phyloP scores from a whole-genome alignment of 2,113 vertebrate genomes.

The Ellobius talpinus region DNA sequence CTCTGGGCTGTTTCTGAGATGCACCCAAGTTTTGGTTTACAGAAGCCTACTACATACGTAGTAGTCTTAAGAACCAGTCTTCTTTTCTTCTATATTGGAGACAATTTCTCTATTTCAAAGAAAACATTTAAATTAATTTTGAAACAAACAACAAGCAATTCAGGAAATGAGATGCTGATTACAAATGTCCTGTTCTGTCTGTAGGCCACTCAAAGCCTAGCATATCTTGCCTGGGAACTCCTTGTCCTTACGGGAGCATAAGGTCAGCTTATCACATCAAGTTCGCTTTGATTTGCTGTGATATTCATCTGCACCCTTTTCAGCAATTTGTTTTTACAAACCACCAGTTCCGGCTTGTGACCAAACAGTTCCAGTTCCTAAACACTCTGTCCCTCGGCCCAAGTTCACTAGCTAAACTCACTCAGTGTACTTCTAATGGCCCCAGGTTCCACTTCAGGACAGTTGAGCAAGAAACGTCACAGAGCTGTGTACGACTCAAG shows the following conservation, averaged over 20 bases:
- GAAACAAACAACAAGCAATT: neutral
- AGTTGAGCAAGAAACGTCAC: neutral
- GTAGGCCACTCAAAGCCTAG: neutral
- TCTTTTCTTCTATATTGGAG: conserved; percentile 20
- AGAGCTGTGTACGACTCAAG: neutral
- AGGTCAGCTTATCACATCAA: neutral
- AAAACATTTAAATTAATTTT: conserved; percentile 13
- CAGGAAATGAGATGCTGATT: neutral
- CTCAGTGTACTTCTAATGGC: neutral
- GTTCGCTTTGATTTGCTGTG: conserved; percentile 23
- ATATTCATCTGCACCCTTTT: conserved; percentile 39
- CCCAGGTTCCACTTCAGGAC: neutral
- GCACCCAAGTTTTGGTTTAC: neutral
- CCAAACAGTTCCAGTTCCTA: neutral
- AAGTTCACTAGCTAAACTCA: neutral
- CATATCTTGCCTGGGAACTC: neutral
- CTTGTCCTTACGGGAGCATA: neutral
- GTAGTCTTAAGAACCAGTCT: neutral
- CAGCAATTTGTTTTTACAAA: conserved; percentile 35
- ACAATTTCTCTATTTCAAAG: conserved; percentile 21
- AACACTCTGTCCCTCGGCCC: neutral
- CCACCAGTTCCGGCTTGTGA: conserved; percentile 23
- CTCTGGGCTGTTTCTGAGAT: neutral
- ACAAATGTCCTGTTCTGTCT: neutral
- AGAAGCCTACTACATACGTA: neutral